phyloP scores from a whole-genome alignment of 2,797 vertebrate genomes.

The Siniperca obscura region DNA sequence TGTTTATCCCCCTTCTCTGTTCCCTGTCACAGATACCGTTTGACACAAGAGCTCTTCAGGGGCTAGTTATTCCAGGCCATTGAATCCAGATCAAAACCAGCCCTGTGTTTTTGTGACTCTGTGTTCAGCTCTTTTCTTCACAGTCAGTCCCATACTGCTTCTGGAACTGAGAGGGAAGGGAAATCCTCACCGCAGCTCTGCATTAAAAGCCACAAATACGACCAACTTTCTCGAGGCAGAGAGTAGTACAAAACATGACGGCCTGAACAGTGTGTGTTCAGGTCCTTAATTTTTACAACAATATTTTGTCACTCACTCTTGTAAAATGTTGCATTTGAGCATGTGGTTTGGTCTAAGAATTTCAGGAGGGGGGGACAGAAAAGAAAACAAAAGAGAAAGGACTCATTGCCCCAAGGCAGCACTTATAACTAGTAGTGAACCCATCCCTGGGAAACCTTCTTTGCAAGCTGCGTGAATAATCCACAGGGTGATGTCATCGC shows the following conservation, averaged over 20 bases:
- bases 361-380: neutral
- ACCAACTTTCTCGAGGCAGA: slow-evolving; percentile 23
- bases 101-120: slow-evolving; percentile 62
- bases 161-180: slow-evolving; percentile 52
- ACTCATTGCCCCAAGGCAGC: slow-evolving; percentile 48
- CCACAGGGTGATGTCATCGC: slow-evolving; percentile 70
- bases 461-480: slow-evolving; percentile 65
- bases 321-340: slow-evolving; percentile 25
- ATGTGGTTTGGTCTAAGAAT: slow-evolving; percentile 30
- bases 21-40: slow-evolving; percentile 82
- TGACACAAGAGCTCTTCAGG: slow-evolving; percentile 83
- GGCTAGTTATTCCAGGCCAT: slow-evolving; percentile 83
- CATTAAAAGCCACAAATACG: slow-evolving; percentile 56
- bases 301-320: slow-evolving; percentile 11
- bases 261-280: slow-evolving; percentile 19
- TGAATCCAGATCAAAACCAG: slow-evolving; percentile 82
- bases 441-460: slow-evolving; percentile 58
- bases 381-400: slow-evolving; percentile 43
- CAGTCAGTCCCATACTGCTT: slow-evolving; percentile 46
- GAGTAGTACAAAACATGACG: slow-evolving; percentile 13
- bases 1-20: slow-evolving; percentile 77
- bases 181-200: slow-evolving; percentile 37
- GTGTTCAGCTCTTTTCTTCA: slow-evolving; percentile 45
- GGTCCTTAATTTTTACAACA: slow-evolving; percentile 20
- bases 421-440: slow-evolving; percentile 48